Base-by-base conservation (phyloP, 1,140 invertebrate species). In the Drosophila kikkawai region DNA sequence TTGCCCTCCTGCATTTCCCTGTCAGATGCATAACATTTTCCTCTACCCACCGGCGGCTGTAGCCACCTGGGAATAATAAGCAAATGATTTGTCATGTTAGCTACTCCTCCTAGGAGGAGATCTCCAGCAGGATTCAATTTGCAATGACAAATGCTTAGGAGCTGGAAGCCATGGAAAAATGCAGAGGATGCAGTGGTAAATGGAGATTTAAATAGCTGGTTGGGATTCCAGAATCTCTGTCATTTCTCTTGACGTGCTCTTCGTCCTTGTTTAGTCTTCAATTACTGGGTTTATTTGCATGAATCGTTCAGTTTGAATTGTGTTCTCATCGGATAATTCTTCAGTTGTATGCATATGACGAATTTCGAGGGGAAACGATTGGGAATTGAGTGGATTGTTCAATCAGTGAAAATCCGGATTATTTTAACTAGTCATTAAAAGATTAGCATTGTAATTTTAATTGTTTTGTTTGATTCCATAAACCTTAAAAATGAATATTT, bases 1-100 rank as follows among this genome's bases (percentile, higher is more conserved):
- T 42, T 42, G 32, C 37, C 17, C 36, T 7, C 7, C 37, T 11
- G 11, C 17, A 55, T 37, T 42, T 64, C 55, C 76, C 34, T 71
- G 76, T 65, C 75, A 48, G 45, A 65, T 79, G 59, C 76, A 79
- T 44, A 58, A n/a, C 50, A 45, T 59, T 64, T 17, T 65, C n/a
- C 39, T 45, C 34, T 37, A 15, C n/a, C 34, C 37, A 5, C 37
- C 19, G 53, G 53, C 51, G 53, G 34, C 37, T 26, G 37, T 58
- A 42, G 56, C 63, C 57, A 60, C 57, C 68, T 75, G 71, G 47
- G 64, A 41, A 85, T 86, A 86, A 83, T 74, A 83, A 78, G 80
- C 66, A 83, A 88, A 88, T 87, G 84, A 87, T 88, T 87, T 83
- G 76, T 88, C 84, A 88, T 80, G 80, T 80, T 65, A 61, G 68